Percentiles rank a stretch among this genome's conserved stretches.
phyloP scores from a whole-genome alignment of 2,113 vertebrate genomes.

The Gopherus evgoodei region DNA sequence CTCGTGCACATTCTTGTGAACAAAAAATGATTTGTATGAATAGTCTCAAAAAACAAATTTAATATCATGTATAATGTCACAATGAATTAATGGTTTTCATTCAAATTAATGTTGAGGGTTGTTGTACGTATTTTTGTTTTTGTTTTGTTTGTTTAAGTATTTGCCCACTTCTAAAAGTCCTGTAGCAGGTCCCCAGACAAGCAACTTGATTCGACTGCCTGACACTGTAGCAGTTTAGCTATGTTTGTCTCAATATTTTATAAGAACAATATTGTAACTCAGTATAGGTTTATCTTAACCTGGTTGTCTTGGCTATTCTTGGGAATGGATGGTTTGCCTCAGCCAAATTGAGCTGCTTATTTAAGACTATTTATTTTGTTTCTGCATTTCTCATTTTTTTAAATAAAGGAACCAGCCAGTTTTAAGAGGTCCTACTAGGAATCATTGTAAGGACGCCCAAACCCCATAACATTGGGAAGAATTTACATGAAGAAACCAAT shows the following conservation, averaged over 20 bases:
- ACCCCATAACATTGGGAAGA: background rate
- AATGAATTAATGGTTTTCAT: background rate
- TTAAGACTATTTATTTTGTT: conserved; percentile 10
- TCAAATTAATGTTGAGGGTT: background rate
- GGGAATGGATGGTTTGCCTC: background rate
- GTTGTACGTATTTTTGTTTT: no score
- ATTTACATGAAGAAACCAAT: background rate
- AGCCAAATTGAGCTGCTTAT: background rate
- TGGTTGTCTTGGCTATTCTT: background rate
- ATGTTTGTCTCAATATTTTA: background rate
- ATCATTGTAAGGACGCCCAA: background rate
- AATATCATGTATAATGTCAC: background rate
- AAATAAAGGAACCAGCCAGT: background rate
- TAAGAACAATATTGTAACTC: background rate
- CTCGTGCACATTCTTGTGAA: fast-evolving
- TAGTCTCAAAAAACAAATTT: background rate
- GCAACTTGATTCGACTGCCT: background rate
- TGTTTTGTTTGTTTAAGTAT: background rate
- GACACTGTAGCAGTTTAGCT: background rate
- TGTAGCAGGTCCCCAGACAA: background rate
- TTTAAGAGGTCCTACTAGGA: background rate
- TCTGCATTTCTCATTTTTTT: background rate
- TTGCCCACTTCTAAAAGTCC: background rate
- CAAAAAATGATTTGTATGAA: background rate
- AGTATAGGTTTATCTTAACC: background rate